Base-by-base conservation (phyloP, 2,797 vertebrate genomes). In the Megalops cyprinoides region DNA sequence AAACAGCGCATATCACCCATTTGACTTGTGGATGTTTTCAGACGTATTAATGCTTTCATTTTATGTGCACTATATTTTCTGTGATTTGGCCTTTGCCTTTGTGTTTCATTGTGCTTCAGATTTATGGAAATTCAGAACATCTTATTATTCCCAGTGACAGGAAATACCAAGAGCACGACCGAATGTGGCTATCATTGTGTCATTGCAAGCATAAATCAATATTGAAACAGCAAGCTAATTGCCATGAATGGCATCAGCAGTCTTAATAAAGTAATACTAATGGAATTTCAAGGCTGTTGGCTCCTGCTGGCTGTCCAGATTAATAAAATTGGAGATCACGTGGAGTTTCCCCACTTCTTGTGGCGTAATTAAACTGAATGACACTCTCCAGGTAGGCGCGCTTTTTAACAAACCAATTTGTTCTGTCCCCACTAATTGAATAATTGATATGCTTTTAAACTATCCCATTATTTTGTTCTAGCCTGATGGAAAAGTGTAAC, bases 321-420 rank as follows among this genome's bases (percentile, higher is more conserved):
- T 31, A 31, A 56, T 76, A 46, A 82, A 67, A 73, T 25, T 18
- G 44, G 20, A 62, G 34, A 15, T 71, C 15, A 20, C 15, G 10
- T 31, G 60, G 18, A 44, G 69, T 58, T 7, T 58, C 25, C 76
- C 34, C 53, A 74, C 74, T 85, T 62, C 74, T 65, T 67, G 46
- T 79, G 69, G 56, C 49, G 58, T 83, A 67, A 82, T 84, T 82
- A 80, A 65, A n/a, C 48, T 77, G 28, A 51, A 28, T 65, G 20
- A 56, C 34, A 44, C 82, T 79, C n/a, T 42, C 31, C 51, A 28
- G 37, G 56, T 74, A 56, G 60, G 62, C 48, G 39, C 10, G n/a
- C 79, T 79, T 62, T 81, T 55, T 83, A 81, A 80, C 79, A 79
- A 78, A 55, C 23, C 55, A 78, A 60, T 85, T 78, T 78, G 65